Base-by-base conservation (phyloP, 2,113 vertebrate species). In the Corvus cornix region DNA sequence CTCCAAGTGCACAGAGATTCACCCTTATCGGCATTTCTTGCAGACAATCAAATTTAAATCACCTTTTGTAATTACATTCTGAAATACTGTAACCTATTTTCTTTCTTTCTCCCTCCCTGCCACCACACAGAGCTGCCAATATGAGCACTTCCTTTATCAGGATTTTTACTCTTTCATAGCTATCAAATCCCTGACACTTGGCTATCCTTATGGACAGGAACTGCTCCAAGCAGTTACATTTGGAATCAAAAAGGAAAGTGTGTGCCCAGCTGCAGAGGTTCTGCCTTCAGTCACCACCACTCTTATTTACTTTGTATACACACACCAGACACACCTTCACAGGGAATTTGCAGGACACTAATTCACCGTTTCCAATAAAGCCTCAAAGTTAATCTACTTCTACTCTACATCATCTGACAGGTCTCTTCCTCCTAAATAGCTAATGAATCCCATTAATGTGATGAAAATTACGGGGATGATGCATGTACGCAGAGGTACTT, bases 31-130 rank as follows among this genome's bases (percentile, higher is more conserved):
- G 80, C 79, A 81, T 44, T 95, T 88, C 76, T 52, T 58, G 27
- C 55, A 94, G 88, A 94, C 56, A 72, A 78, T 90, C 79, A 86
- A 94, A 94, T 92, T 84, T 60, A 89, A 93, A 90, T 85, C 95
- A 93, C 75, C 85, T 92, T 93, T 96, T 85, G 39, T 78, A 93
- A 96, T 95, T 95, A 90, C 73, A 82, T 87, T 75, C 68, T 72
- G 78, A 90, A 86, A 84, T 22, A 46, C 15, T 68, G 48, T 91
- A 96, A 92, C 72, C 90, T 81, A 93, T 90, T 94, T 96, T 81
- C 59, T 68, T 86, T 35, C 67, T 55, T 30, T 28, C 35, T 62
- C 13, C 43, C 23, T 28, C 31, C 52, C 21, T 48, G 26, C 17
- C 8, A 33, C 16, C 39, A 37, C 48, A n/a, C 9, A n/a, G 44